A percentile compares a stretch with the other conserved stretches of the same genome.
These are phyloP conservation scores for Brassicogethes aeneus DNA, from an alignment of 2,888 invertebrate species.

Conservation along the genomic window DNA sequence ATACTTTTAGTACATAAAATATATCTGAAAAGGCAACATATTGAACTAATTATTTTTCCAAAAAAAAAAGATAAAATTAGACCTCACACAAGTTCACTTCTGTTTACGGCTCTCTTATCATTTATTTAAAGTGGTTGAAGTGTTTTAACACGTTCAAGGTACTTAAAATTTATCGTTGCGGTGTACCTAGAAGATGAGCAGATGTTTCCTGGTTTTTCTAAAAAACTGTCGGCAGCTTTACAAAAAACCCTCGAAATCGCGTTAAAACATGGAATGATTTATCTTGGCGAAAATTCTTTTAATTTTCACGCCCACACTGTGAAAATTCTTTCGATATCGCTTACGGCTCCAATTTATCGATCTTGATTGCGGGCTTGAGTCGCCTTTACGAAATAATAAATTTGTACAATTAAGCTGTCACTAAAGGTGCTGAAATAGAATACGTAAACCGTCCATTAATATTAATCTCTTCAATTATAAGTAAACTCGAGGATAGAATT, in stretches of 20 bases:
- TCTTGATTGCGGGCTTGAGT: not conserved
- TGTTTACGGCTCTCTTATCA: no score
- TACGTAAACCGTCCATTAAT: not conserved
- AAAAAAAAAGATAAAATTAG: no score
- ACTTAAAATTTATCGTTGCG: no score
- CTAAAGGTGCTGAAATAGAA: not conserved
- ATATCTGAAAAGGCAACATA: no score
- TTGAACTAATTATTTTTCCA: no score
- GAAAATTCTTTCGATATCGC: not conserved
- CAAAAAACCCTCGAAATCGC: not conserved
- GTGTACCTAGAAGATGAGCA: no score
- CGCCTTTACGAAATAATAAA: not conserved
- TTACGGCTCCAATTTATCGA: not conserved
- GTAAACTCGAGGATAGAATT: not conserved
- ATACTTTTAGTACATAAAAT: no score
- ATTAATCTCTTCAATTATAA: not conserved
- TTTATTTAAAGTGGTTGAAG: no score
- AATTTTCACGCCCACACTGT: not conserved
- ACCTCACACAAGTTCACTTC: no score
- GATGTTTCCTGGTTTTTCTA: no score
- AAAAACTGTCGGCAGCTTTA: no score
- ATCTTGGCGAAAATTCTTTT: slow-evolving; percentile 1
- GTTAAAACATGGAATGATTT: not conserved
- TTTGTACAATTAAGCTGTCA: not conserved
- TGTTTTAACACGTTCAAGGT: no score